A percentile compares a stretch with the other conserved stretches of the same genome.
These are phyloP conservation scores for Pyrrhosoma nymphula DNA, from an alignment of 2,888 invertebrate species.

Conservation along the genomic window DNA sequence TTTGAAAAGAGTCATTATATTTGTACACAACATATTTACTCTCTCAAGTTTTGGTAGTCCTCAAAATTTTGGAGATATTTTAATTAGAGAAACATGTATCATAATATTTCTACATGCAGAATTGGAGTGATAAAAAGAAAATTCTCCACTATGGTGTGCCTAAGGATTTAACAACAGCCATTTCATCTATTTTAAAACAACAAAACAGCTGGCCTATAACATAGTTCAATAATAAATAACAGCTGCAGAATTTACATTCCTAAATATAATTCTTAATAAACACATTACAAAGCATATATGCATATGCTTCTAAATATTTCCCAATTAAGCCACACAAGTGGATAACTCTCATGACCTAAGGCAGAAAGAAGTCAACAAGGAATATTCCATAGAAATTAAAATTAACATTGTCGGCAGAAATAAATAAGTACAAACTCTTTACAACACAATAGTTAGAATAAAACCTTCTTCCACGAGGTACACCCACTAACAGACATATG, in stretches of 20 bases:
- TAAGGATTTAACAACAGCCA: background rate
- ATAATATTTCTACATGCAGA: constrained; percentile 8
- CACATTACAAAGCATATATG: background rate
- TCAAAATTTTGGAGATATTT: background rate
- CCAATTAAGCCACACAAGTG: constrained; percentile 12
- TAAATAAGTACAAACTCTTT: constrained; percentile 58
- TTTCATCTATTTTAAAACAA: constrained; percentile 2
- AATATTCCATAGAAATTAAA: background rate
- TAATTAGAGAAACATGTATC: background rate
- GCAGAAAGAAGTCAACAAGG: background rate
- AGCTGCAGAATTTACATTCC: background rate
- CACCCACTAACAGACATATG: constrained; percentile 13
- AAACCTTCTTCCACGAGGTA: constrained; percentile 3
- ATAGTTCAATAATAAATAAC: constrained; percentile 29
- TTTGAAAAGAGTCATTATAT: background rate
- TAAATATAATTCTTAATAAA: constrained; percentile 1
- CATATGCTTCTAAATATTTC: constrained; percentile 12
- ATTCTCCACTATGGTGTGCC: background rate
- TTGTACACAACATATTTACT: background rate
- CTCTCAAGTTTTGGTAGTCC: background rate
- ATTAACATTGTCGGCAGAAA: background rate
- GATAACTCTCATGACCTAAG: constrained; percentile 8
- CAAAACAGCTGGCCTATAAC: constrained; percentile 19
- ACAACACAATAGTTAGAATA: background rate
- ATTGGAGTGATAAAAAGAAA: background rate